These are phyloP conservation scores for Sceloporus tristichus DNA, from an alignment of 2,113 vertebrate genomes.

Conservation along the genomic window DNA sequence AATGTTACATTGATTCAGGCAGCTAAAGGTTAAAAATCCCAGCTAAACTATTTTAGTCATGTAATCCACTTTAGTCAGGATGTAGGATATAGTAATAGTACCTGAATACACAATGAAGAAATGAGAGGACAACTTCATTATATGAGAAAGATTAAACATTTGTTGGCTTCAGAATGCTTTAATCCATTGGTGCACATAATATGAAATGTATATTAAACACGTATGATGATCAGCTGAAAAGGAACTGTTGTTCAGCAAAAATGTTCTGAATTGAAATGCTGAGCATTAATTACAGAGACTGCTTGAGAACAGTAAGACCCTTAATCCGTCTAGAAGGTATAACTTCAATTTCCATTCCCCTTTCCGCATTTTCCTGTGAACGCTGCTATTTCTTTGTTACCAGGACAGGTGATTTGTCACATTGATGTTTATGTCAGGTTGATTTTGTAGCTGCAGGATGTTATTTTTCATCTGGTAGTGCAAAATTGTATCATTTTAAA, in stretches of 20 bases:
- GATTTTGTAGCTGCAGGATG: conserved; percentile 69
- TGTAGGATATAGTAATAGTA: not conserved
- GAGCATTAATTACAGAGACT: conserved; percentile 29
- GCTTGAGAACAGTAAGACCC: not conserved
- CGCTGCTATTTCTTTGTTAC: conserved; percentile 48
- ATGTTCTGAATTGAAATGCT: conserved; percentile 36
- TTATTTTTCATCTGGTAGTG: conserved; percentile 80
- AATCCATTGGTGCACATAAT: conserved; percentile 31
- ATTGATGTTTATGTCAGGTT: conserved; percentile 62
- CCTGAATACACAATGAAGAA: conserved; percentile 10
- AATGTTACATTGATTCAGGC: not conserved
- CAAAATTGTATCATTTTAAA: conserved; percentile 61
- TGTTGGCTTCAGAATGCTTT: conserved; percentile 38
- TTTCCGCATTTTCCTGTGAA: conserved; percentile 31
- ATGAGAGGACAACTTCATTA: conserved; percentile 24
- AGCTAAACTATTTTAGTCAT: not conserved
- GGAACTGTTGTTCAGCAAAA: conserved; percentile 48
- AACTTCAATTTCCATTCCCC: not conserved
- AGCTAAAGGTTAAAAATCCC: not conserved
- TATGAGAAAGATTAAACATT: conserved; percentile 11
- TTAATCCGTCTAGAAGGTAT: conserved; percentile 5
- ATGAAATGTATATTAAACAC: not conserved
- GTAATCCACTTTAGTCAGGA: not conserved
- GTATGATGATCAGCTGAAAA: conserved; percentile 18
- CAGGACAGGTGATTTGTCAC: conserved; percentile 65